Evolutionary conservation across 1,140 invertebrate genomes (phyloP), one percentile per base, ranked within the genome.

Genomic region (Trichonephila clavata): DNA sequence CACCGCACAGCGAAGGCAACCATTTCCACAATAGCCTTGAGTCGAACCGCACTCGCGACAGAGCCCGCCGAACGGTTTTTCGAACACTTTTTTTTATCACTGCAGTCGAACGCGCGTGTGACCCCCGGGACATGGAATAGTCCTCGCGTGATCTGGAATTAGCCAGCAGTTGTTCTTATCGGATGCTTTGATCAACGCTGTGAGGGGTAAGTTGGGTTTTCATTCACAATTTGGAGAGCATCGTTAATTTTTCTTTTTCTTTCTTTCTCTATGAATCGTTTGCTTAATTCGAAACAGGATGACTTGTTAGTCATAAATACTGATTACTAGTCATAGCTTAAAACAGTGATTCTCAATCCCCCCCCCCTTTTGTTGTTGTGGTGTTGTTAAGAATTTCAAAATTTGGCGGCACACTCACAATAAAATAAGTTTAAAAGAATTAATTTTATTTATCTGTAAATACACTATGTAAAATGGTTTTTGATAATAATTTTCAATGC

Each of bases 101-200:
- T 50, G 43, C 8, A 68, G 65, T n/a, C 65, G 65, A 68, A 14
- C 43, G 61, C 61, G 86, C 59, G 61, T 87, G 61, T 57, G 59
- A 63, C 61, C 86, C 32, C 32, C 27, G 27, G 86, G 43, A 32
- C 27, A 27, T 32, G 39, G 16, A 68, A 68, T 24, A 59, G 21
- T 50, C 57, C n/a, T 81, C 59, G 89, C 71, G 89, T 81, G 89
- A 77, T 77, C 71, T 77, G 71, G 71, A 77, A 39, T 77, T 77
- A 77, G 71, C 71, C 71, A 20, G 27, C 71, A 39, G 27, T 77
- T 43, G 81, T 83, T 83, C 27, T 83, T 83, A 83, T 83, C 81
- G 81, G 81, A 83, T 83, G 43, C 81, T 83, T 50, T 83, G 81
- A 83, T 83, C 81, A n/a, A 21, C 21, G 20, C 43, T 16, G 39